Evolutionary conservation across 2,888 invertebrate species (phyloP), one percentile per base, ranked within the genome.

Genomic region (Synergus umbraculus): DNA sequence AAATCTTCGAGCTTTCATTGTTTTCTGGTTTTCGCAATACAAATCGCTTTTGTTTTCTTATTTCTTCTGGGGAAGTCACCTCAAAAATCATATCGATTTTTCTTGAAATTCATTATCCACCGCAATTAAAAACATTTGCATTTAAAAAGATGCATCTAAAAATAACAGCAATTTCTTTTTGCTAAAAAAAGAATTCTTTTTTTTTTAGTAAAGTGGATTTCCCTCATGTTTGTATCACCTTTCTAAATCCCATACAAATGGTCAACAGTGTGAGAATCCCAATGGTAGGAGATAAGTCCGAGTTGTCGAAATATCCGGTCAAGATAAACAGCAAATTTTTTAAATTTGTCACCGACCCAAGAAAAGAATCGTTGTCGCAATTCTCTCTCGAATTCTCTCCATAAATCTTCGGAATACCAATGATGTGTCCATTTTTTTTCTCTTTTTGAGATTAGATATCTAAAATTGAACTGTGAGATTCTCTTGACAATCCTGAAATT

Each of bases 261-360:
- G 69, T 3, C 15, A 69, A 22, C 4, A 22, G 29, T 5, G 10
- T 5, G 13, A 22, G 13, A 43, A 67, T 67, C 15, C 15, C n/a
- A 69, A n/a, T 69, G 69, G 10, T 54, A 7, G 29, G n/a, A 37
- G 49, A 54, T 49, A 69, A 69, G 10, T 13, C 22, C 29, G 5
- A 18, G n/a, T 49, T 73, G 73, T 37, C 9, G n/a, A 37, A 54
- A 73, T 73, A 73, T 49, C 41, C 54, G 73, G 29, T 54, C n/a
- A 73, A 73, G 37, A 41, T 54, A 73, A 37, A 54, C 15, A 37
- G 29, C 29, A 41, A n/a, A 73, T 73, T 73, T 73, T 54, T 37
- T 37, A 54, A 73, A 73, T 73, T 73, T 73, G 46, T 73, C 54
- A 73, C 54, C 73, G n/a, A n/a, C 9, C n/a, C 12, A 49, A 37